phyloP scores from a whole-genome alignment of 2,888 invertebrate species.

The Cheilosia pagana region DNA sequence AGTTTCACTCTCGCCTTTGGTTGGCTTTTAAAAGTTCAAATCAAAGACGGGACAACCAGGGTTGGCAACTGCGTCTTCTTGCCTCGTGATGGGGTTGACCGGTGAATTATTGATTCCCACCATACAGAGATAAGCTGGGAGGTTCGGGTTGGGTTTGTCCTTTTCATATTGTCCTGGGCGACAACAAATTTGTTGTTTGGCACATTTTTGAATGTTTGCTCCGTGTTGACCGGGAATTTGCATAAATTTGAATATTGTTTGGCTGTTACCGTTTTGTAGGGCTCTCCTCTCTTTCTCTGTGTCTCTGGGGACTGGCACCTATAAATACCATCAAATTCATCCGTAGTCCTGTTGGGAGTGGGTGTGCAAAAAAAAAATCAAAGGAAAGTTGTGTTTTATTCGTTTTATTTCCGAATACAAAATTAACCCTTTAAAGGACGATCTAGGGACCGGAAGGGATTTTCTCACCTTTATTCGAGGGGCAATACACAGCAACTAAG shows the following conservation, averaged over 20 bases:
- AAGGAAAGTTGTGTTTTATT: constrained; percentile 5
- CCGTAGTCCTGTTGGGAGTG: not conserved
- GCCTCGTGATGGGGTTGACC: constrained; percentile 62
- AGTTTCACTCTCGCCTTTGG: constrained; percentile 21
- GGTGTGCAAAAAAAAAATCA: constrained; percentile 17
- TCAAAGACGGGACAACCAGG: not conserved
- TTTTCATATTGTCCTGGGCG: constrained; percentile 34
- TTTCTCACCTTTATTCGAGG: constrained; percentile 22
- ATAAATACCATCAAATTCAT: constrained; percentile 46
- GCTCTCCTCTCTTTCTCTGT: not conserved
- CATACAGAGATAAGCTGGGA: constrained; percentile 15
- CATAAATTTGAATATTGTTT: constrained; percentile 68
- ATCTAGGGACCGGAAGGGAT: constrained; percentile 46
- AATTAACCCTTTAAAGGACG: constrained; percentile 47
- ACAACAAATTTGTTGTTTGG: constrained; percentile 71
- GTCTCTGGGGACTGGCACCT: constrained; percentile 11
- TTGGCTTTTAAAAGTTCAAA: constrained; percentile 53
- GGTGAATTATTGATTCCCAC: constrained; percentile 49
- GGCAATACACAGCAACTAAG: constrained; percentile 1
- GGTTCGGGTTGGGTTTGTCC: constrained; percentile 14
- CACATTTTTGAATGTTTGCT: constrained; percentile 63
- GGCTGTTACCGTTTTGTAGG: constrained; percentile 4
- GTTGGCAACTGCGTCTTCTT: constrained; percentile 2
- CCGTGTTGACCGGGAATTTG: constrained; percentile 42
- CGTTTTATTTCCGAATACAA: constrained; percentile 17